phyloP scores from a whole-genome alignment of 1,140 invertebrate genomes.

The Melanaphis sacchari region DNA sequence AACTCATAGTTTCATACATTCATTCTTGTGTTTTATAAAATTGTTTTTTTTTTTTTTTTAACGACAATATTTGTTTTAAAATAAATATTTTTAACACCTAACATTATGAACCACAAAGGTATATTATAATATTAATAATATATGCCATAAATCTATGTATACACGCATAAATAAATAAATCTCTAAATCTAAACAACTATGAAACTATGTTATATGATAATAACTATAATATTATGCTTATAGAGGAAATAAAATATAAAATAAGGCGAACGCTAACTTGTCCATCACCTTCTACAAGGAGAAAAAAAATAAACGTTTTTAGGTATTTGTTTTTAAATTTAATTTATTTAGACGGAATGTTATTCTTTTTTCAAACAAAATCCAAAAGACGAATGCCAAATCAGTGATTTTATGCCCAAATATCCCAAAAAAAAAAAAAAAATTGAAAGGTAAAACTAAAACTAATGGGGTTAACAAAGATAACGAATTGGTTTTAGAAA shows the following conservation, averaged over 20 bases:
- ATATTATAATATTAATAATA: constrained; percentile 54
- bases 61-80: constrained; percentile 50
- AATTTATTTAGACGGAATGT: constrained; percentile 50
- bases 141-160: constrained; percentile 50
- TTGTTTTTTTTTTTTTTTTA: constrained; percentile 41
- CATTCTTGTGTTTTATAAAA: constrained; percentile 54
- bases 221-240: constrained; percentile 35
- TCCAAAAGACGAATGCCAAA: constrained; percentile 52
- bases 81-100: constrained; percentile 55
- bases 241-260: constrained; percentile 50
- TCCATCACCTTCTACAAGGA: constrained; percentile 57
- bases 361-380: constrained; percentile 44
- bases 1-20: constrained; percentile 56
- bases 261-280: constrained; percentile 47
- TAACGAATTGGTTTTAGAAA: constrained; percentile 36
- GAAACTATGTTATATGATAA: constrained; percentile 38
- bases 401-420: constrained; percentile 49
- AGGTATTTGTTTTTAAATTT: constrained; percentile 30
- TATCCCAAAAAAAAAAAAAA: constrained; percentile 32
- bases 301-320: constrained; percentile 44
- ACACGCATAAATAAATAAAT: constrained; percentile 56
- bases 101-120: constrained; percentile 58
- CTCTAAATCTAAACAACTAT: constrained; percentile 52
- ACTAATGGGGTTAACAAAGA: constrained; percentile 22
- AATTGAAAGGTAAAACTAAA: background rate